phyloP scores from a whole-genome alignment of 2,113 vertebrate genomes.

The Labeo catla region DNA sequence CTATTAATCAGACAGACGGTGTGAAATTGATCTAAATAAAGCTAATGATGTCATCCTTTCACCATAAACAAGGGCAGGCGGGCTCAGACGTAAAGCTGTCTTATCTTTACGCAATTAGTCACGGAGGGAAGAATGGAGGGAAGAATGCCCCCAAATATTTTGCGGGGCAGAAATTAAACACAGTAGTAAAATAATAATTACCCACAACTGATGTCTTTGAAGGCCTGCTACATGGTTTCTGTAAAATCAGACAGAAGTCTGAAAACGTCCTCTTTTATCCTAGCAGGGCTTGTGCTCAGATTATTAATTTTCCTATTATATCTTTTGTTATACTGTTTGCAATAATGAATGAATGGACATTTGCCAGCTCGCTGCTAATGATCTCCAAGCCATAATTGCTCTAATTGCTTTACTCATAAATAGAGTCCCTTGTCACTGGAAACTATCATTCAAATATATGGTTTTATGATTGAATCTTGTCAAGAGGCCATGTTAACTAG shows the following conservation, averaged over 20 bases:
- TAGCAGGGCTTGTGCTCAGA: conserved; percentile 32
- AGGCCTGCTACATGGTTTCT: neutral
- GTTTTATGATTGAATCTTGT: conserved; percentile 49
- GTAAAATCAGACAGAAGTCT: neutral
- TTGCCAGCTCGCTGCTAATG: conserved; percentile 49
- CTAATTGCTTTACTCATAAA: conserved; percentile 42
- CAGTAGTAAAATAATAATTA: conserved; percentile 37
- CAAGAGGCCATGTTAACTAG: conserved; percentile 39
- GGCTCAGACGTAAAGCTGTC: conserved; percentile 65
- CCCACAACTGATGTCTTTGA: conserved; percentile 11
- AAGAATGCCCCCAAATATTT: conserved; percentile 31
- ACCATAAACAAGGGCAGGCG: conserved; percentile 66
- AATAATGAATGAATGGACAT: conserved; percentile 44
- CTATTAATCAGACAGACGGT: conserved; percentile 71
- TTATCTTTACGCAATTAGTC: conserved; percentile 60
- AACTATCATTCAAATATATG: conserved; percentile 54
- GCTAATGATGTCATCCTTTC: conserved; percentile 71
- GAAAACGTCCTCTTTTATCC: conserved; percentile 10
- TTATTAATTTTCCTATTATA: conserved; percentile 26
- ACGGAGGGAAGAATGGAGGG: conserved; percentile 41
- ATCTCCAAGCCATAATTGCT: conserved; percentile 52
- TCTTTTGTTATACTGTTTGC: conserved; percentile 43
- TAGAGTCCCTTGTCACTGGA: conserved; percentile 34
- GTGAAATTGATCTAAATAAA: conserved; percentile 69
- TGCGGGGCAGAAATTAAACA: conserved; percentile 2